phyloP scores from a whole-genome alignment of 1,140 invertebrate genomes.

The Calosoma granatense region DNA sequence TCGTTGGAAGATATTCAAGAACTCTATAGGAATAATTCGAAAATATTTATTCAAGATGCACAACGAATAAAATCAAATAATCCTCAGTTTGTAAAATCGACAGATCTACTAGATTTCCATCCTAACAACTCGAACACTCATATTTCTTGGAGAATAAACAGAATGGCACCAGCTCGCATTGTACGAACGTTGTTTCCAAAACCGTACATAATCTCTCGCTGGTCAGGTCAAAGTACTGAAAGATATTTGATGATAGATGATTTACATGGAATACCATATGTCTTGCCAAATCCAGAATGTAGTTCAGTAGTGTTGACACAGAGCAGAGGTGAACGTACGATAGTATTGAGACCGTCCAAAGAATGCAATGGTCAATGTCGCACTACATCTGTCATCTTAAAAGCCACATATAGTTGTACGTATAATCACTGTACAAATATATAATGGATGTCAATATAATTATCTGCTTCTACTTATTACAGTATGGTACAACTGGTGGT shows the following conservation, averaged over 20 bases:
- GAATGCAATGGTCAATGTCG: constrained; percentile 56
- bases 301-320: constrained; percentile 61
- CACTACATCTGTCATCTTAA: constrained; percentile 49
- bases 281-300: constrained; percentile 63
- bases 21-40: constrained; percentile 36
- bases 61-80: constrained; percentile 42
- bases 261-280: constrained; percentile 43
- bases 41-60: constrained; percentile 43
- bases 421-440: constrained; percentile 26
- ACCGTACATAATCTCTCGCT: constrained; percentile 46
- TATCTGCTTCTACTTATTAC: constrained; percentile 36
- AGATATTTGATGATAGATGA: constrained; percentile 62
- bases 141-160: constrained; percentile 56
- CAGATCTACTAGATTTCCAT: constrained; percentile 26
- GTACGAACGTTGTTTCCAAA: constrained; percentile 54
- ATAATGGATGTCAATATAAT: background rate
- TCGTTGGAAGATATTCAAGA: constrained; percentile 33
- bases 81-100: constrained; percentile 28
- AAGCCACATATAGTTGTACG: constrained; percentile 58
- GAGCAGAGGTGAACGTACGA: constrained; percentile 49
- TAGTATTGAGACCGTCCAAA: constrained; percentile 53
- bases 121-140: constrained; percentile 29
- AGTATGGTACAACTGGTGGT: constrained; percentile 82
- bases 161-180: constrained; percentile 51
- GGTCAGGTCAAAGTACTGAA: constrained; percentile 57